Percentiles rank a stretch among this genome's conserved stretches.
Evolutionary conservation across 2,113 vertebrate species (phyloP).

Genomic region (Corythornis vintsioides): DNA sequence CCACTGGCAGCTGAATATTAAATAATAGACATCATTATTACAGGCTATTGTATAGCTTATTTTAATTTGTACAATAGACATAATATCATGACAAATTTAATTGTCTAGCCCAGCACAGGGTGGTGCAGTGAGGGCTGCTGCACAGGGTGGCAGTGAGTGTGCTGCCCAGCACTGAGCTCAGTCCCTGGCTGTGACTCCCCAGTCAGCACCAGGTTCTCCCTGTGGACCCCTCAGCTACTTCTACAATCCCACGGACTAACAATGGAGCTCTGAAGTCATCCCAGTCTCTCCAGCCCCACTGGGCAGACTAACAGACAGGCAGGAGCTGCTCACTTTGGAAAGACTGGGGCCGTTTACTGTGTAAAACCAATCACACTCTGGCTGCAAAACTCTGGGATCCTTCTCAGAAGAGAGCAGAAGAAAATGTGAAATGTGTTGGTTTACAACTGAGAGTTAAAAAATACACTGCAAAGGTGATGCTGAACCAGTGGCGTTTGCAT

Average conservation of each 20-base stretch:
- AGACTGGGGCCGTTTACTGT: neutral
- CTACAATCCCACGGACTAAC: accelerated
- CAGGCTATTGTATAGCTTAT: neutral
- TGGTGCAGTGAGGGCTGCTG: neutral
- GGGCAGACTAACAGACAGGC: neutral
- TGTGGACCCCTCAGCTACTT: neutral
- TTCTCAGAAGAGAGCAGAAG: neutral
- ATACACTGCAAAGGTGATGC: neutral
- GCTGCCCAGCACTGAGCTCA: accelerated
- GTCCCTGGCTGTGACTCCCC: no score
- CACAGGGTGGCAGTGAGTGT: accelerated
- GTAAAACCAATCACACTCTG: neutral
- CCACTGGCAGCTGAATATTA: neutral
- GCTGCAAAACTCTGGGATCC: neutral
- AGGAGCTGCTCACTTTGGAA: neutral
- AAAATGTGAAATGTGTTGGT: neutral
- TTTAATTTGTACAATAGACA: neutral
- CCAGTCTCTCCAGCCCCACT: neutral
- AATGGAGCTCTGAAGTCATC: neutral
- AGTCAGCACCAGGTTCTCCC: accelerated
- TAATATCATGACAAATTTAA: neutral
- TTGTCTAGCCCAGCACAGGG: neutral
- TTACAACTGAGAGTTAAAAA: neutral
- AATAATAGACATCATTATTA: neutral
- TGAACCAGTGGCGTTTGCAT: neutral